Base-by-base conservation (phyloP, 2,113 vertebrate genomes). In the Lasiurus cinereus region DNA sequence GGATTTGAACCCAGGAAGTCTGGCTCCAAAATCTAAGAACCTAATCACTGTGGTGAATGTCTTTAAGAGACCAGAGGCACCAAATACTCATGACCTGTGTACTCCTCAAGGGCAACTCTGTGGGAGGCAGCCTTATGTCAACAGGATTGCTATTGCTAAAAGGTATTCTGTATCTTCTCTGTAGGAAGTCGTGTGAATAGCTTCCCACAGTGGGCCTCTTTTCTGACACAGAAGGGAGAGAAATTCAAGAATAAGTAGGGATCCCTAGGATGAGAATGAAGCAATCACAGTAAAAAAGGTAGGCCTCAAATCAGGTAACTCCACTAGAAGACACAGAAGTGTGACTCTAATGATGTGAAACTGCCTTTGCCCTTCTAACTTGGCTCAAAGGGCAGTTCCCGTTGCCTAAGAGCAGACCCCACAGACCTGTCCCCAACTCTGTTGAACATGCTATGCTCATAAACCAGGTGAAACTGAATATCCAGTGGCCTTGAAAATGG, bases 321-420 rank as follows among this genome's bases (percentile, higher is more conserved):
- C 39, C 31, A 59, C 70, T 54, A 16, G 21, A 54, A 11, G 48
- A 77, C n/a, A 72, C 59, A 5, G 52, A 82, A 46, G 48, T 8
- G 39, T 73, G 39, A 73, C 43, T 48, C 48, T 56, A 84, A 94
- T 0, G 0, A 76, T 21, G 3, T 12, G 5, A 88, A 16, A 67
- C 36, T 77, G 21, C 19, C 69, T 87, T 79, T 82, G 52, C 54
- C 46, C 50, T 87, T 46, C 56, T 76, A 80, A 46, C 46, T 64
- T 72, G 64, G n/a, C 66, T 95, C 89, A 84, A 22, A 78, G 50
- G 43, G n/a, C 62, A 92, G 50, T 88, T 93, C 16, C 36, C 19
- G 2, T 80, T 50, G 48, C 54, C 22, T 14, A 54, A 13, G 1
- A 24, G 62, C 48, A 83, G 56, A 70, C 59, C 10, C 33, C 43